phyloP scores from a whole-genome alignment of 35 echinoderm and acorn worm species.

The Apostichopus parvimensis region DNA sequence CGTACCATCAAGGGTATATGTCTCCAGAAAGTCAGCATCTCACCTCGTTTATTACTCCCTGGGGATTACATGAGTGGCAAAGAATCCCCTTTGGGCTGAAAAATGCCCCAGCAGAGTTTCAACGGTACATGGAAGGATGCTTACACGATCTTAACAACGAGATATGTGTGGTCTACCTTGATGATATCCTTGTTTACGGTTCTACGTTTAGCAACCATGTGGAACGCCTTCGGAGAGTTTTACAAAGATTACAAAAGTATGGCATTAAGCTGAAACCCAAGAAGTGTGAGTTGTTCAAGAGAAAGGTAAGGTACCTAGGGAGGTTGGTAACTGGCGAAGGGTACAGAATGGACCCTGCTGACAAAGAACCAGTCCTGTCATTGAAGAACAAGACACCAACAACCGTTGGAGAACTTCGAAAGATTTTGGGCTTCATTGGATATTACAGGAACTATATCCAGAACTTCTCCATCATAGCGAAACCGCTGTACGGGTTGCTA shows the following conservation, averaged over 20 bases:
- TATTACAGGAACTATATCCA: slow-evolving; percentile 13
- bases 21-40: too few relatives aligned
- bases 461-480: background rate
- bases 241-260: slow-evolving; percentile 44
- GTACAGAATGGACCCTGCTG: slow-evolving; percentile 26
- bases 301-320: slow-evolving; percentile 55
- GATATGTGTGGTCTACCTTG: background rate
- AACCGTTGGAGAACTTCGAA: background rate
- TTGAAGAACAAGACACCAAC: slow-evolving; percentile 47
- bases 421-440: background rate
- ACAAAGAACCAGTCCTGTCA: slow-evolving; percentile 24
- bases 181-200: background rate
- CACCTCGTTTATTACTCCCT: too few relatives aligned
- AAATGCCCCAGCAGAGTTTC: too few relatives aligned
- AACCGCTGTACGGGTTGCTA: background rate
- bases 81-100: too few relatives aligned
- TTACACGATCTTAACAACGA: too few relatives aligned
- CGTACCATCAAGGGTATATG: too few relatives aligned
- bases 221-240: background rate
- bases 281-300: slow-evolving; percentile 61
- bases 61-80: too few relatives aligned
- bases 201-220: background rate
- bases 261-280: slow-evolving; percentile 61
- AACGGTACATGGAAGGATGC: too few relatives aligned
- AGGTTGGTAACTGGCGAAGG: slow-evolving; percentile 50